These are phyloP conservation scores for Lottia scabra DNA, from an alignment of 2,888 invertebrate genomes.

Conservation along the genomic window DNA sequence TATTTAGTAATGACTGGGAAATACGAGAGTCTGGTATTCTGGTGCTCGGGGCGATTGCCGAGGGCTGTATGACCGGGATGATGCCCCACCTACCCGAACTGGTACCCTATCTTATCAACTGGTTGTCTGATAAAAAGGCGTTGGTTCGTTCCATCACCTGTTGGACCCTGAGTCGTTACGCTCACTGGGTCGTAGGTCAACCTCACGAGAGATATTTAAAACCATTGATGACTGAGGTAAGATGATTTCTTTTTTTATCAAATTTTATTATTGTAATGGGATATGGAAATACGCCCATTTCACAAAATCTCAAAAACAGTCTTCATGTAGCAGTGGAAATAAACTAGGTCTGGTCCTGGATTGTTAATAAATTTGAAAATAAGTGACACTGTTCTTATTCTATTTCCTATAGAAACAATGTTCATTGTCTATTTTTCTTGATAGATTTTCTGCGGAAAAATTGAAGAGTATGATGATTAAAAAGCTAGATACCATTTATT, in stretches of 20 bases:
- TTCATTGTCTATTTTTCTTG: too few relatives aligned
- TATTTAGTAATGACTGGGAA: conserved; percentile 96
- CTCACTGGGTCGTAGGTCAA: conserved; percentile 98
- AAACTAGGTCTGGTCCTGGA: too few relatives aligned
- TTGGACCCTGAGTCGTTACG: conserved; percentile 98
- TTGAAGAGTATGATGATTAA: neutral
- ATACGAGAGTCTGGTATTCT: conserved; percentile 94
- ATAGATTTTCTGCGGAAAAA: neutral
- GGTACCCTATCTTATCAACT: conserved; percentile 93
- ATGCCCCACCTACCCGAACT: conserved; percentile 94
- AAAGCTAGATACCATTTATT: neutral
- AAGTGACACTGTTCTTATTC: too few relatives aligned
- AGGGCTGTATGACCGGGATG: conserved; percentile 95
- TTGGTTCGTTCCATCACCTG: conserved; percentile 98
- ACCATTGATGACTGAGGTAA: conserved; percentile 91
- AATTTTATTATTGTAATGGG: too few relatives aligned
- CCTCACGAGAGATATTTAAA: conserved; percentile 93
- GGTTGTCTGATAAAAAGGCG: conserved; percentile 93
- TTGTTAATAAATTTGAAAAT: too few relatives aligned
- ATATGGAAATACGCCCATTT: too few relatives aligned
- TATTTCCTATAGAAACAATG: too few relatives aligned
- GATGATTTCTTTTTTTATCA: conserved; percentile 18
- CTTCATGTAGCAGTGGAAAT: too few relatives aligned
- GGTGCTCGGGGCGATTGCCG: conserved; percentile 90
- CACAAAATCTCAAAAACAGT: too few relatives aligned